Percentiles rank a stretch among this genome's conserved stretches.
Conservation (phyloP, 2,113 vertebrate genomes). For the Limnothrissa miodon region DNA sequence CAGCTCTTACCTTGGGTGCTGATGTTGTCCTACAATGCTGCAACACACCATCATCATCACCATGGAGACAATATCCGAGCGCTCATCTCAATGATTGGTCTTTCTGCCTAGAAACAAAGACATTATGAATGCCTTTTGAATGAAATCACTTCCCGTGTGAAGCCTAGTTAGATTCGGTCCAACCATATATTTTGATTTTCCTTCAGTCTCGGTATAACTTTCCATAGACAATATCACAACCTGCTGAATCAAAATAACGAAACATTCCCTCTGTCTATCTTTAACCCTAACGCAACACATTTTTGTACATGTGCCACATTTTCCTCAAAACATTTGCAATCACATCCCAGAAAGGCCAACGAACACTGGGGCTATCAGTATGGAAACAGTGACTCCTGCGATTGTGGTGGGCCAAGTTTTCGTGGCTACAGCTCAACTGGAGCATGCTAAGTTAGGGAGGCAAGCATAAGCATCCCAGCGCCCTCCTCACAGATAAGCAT, state of each 20-base stretch:
- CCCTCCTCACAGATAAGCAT: neutral
- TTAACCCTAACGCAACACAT: neutral
- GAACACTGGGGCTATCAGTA: constrained; percentile 12
- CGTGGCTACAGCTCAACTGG: constrained; percentile 29
- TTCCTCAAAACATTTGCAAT: neutral
- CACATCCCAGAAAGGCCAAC: neutral
- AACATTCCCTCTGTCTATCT: neutral
- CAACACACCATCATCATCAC: constrained; percentile 46
- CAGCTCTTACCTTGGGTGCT: constrained; percentile 11
- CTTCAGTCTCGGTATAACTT: neutral
- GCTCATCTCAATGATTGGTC: neutral
- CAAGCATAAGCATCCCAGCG: constrained; percentile 18
- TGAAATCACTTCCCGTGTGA: neutral
- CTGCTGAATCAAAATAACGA: neutral
- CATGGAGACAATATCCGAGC: constrained; percentile 47
- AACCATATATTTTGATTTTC: neutral
- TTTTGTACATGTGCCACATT: neutral
- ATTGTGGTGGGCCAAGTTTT: constrained; percentile 32
- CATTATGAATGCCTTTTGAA: neutral
- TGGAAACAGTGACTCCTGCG: constrained; percentile 39
- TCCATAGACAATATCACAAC: neutral
- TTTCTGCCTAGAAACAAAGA: neutral
- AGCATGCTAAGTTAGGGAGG: constrained; percentile 18
- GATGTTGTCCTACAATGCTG: constrained; percentile 14
- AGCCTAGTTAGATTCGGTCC: neutral